These are phyloP conservation scores for Thelaira solivaga DNA, from an alignment of 2,888 invertebrate species.

Conservation along the genomic window DNA sequence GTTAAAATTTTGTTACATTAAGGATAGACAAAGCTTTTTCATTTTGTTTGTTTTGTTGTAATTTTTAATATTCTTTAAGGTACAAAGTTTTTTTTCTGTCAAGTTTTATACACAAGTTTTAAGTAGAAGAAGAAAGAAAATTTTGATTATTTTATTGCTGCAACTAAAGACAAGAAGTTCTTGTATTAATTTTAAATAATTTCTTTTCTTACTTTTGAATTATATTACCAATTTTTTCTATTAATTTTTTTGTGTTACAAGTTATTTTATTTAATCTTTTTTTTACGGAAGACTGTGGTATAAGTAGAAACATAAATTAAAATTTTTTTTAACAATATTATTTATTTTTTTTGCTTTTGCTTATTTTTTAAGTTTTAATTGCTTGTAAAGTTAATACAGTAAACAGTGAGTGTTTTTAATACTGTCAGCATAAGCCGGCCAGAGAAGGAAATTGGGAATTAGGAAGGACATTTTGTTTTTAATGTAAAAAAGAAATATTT, in stretches of 20 bases:
- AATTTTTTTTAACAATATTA: too few species aligned
- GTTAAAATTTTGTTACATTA: conserved; percentile 1
- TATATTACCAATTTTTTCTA: too few species aligned
- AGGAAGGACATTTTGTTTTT: neutral
- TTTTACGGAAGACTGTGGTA: too few species aligned
- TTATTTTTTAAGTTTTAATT: neutral
- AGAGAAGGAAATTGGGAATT: neutral
- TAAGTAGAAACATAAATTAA: too few species aligned
- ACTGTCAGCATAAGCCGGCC: neutral
- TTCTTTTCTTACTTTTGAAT: too few species aligned
- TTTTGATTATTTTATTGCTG: conserved; percentile 3
- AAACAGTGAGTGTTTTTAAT: neutral
- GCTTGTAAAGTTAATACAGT: neutral
- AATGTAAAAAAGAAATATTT: neutral
- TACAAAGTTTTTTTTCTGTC: conserved; percentile 49
- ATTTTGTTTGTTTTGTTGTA: conserved; percentile 16
- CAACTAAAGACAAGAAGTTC: conserved; percentile 15
- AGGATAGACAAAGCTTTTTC: conserved; percentile 52
- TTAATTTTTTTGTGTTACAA: too few species aligned
- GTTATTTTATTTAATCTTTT: too few species aligned
- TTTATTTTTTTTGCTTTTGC: neutral
- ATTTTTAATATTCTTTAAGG: conserved; percentile 44
- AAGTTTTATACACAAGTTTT: conserved; percentile 11
- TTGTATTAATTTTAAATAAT: neutral
- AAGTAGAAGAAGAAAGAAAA: conserved; percentile 10